Evolutionary conservation across 2,888 invertebrate species (phyloP), one percentile per base, ranked within the genome.

Genomic region (Sphinx pinastri): DNA sequence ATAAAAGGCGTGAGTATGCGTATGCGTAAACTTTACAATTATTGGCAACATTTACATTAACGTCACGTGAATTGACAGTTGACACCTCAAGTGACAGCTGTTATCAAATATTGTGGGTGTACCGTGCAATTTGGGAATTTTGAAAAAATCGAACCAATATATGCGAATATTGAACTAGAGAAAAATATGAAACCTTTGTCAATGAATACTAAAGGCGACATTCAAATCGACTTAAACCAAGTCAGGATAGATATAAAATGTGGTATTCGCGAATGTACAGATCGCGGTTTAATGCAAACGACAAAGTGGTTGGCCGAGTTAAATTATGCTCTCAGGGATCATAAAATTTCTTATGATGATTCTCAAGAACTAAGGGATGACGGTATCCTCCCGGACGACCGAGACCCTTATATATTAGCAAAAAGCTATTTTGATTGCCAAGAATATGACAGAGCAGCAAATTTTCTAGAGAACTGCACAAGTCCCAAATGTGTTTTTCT

Each of bases 251-350:
- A 94, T 81, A 88, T 94, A 76, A 77, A 87, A 68, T 80, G 87
- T 70, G 94, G 92, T 73, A 92, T 94, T 70, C 85, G 84, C 60
- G 97, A 98, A 90, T 98, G 98, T 87, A 96, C 96, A 25, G 96
- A 97, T 81, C 95, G 98, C 69, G 97, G 98, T 52, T 92, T 98
- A 68, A 89, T 95, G 74, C 96, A 98, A 81, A 97, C 96, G 74
- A 96, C 97, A 25, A 98, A 98, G 95, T 98, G 98, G 98, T 93
- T 98, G 72, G 95, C 98, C 0, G 98, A 98, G 89, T 92, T 98
- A 84, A 97, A 97, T 88, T 97, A 95, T 85, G 95, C 98, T 0
- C 83, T 98, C 59, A 95, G 95, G 82, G 95, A 97, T 79, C 94
- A 96, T 47, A 95, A 96, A 86, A 81, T 95, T 70, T 82, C 88